Evolutionary conservation across 2,113 vertebrate species (phyloP).

Genomic region (Anarrhichthys ocellatus): DNA sequence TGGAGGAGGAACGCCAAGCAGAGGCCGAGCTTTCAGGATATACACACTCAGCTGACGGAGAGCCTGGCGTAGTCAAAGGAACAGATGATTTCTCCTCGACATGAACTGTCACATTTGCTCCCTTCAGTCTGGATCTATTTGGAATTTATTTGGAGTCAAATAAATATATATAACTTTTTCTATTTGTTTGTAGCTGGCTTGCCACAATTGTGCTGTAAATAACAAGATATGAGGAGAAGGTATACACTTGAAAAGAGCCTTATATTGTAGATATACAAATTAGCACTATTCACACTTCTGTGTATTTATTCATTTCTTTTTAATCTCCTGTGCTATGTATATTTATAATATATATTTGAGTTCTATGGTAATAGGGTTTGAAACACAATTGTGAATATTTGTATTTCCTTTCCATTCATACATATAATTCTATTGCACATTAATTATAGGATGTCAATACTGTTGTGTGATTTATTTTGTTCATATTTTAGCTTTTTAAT

Average conservation of each 20-base stretch:
- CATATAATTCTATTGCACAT: conserved; percentile 40
- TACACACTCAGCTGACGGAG: conserved; percentile 87
- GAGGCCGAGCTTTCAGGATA: conserved; percentile 93
- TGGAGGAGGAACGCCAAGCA: conserved; percentile 97
- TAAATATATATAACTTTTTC: conserved; percentile 8
- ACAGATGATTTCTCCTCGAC: neutral
- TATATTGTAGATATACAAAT: conserved; percentile 51
- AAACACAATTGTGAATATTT: conserved; percentile 32
- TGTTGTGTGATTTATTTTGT: conserved; percentile 6
- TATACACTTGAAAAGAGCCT: conserved; percentile 48
- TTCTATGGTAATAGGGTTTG: conserved; percentile 21
- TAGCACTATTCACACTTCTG: conserved; percentile 35
- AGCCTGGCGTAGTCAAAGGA: conserved; percentile 73
- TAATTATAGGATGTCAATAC: conserved; percentile 37
- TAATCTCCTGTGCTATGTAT: conserved; percentile 37
- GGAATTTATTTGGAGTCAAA: neutral
- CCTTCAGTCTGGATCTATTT: conserved; percentile 15
- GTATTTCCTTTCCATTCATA: neutral
- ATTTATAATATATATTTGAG: conserved; percentile 45
- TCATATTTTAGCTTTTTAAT: conserved; percentile 16
- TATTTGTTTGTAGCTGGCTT: conserved; percentile 16
- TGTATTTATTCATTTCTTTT: conserved; percentile 64
- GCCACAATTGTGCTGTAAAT: conserved; percentile 44
- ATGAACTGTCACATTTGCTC: conserved; percentile 6
- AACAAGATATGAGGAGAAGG: conserved; percentile 16